phyloP scores from a whole-genome alignment of 2,797 vertebrate genomes.

The Adelosebastes latens region DNA sequence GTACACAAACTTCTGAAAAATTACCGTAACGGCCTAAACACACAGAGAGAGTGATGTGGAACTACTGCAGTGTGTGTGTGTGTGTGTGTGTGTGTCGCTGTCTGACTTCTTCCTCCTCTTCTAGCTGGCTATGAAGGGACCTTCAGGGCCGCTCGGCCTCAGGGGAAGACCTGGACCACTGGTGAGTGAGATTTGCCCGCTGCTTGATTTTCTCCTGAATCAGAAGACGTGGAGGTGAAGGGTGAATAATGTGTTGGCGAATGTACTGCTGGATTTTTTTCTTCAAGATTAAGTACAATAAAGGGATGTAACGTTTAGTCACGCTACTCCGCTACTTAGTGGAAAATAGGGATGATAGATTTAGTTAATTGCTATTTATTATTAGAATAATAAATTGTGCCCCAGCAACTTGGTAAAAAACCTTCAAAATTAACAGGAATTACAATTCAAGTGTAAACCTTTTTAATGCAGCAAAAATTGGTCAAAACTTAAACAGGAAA shows the following conservation, averaged over 20 bases:
- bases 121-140: conserved; percentile 3
- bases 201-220: neutral
- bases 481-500: too few relatives aligned
- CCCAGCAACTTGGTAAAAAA: neutral
- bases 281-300: neutral
- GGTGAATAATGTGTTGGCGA: neutral
- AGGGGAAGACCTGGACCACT: conserved; percentile 2
- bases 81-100: neutral
- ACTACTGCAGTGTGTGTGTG: neutral
- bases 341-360: neutral
- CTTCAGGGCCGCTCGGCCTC: neutral
- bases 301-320: neutral
- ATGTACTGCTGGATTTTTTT: neutral
- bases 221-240: neutral
- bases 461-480: too few relatives aligned
- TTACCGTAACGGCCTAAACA: neutral
- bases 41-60: neutral
- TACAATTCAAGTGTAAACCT: too few relatives aligned
- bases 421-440: neutral
- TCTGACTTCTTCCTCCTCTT: neutral
- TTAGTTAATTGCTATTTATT: neutral
- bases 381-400: neutral
- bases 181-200: neutral
- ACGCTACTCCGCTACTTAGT: neutral
- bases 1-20: conserved; percentile 68